Percentiles rank a stretch among this genome's conserved stretches.
These are phyloP conservation scores for Menidia beryllina DNA, from an alignment of 2,113 vertebrate species.

Conservation along the genomic window DNA sequence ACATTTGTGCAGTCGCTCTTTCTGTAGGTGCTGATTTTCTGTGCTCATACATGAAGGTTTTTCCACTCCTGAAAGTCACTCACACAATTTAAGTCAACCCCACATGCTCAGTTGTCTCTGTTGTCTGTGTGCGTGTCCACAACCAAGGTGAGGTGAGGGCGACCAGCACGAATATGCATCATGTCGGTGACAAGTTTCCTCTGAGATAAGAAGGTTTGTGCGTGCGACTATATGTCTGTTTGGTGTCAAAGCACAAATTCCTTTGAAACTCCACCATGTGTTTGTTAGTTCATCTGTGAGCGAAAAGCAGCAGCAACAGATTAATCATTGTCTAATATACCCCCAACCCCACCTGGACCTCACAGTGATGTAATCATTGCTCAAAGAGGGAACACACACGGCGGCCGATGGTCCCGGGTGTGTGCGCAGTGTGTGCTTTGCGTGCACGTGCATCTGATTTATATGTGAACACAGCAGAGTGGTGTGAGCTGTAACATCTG, in stretches of 20 bases:
- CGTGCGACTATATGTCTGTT: constrained; percentile 1
- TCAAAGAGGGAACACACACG: constrained; percentile 14
- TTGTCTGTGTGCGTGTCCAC: background rate
- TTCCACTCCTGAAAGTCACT: too few species aligned
- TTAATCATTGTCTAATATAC: constrained; percentile 47
- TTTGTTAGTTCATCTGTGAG: constrained; percentile 42
- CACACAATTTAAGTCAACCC: too few species aligned
- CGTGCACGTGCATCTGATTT: constrained; percentile 15
- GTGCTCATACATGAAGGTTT: too few species aligned
- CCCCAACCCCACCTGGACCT: constrained; percentile 49
- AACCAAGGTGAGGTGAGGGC: background rate
- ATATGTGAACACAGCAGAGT: constrained; percentile 8
- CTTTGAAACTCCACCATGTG: constrained; percentile 21
- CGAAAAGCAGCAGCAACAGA: constrained; percentile 26
- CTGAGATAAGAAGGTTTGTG: constrained; percentile 2
- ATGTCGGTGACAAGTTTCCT: background rate
- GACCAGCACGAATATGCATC: background rate
- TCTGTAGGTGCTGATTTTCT: background rate
- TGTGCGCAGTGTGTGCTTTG: constrained; percentile 23
- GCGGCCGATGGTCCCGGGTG: background rate
- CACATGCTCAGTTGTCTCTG: too few species aligned
- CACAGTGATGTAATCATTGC: constrained; percentile 62
- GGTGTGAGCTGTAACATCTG: constrained; percentile 49
- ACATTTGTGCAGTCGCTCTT: background rate
- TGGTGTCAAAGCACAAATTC: constrained; percentile 30